A percentile compares a stretch with the other conserved stretches of the same genome.
These are phyloP conservation scores for Ammodramus savannarum DNA, from an alignment of 2,113 vertebrate species.

Conservation along the genomic window DNA sequence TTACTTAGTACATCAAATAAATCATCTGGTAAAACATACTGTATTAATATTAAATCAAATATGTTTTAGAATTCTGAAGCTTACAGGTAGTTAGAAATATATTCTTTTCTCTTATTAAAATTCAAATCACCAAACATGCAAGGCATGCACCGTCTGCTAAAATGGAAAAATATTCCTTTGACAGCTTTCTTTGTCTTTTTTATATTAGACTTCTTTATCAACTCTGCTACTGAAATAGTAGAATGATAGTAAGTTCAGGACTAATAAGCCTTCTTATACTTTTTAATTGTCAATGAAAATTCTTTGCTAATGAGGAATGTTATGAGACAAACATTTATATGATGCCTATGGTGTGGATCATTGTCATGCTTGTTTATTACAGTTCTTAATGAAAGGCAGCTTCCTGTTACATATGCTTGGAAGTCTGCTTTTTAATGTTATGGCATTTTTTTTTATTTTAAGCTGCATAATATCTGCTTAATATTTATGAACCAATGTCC, in stretches of 20 bases:
- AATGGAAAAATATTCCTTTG: neutral
- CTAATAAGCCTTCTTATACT: neutral
- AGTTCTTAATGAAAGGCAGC: conserved; percentile 2
- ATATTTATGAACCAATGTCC: neutral
- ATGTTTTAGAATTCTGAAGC: neutral
- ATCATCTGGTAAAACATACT: conserved; percentile 17
- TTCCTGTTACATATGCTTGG: neutral
- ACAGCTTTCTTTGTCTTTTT: neutral
- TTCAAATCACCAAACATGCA: neutral
- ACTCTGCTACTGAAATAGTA: neutral
- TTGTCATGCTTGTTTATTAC: neutral
- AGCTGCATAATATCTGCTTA: neutral
- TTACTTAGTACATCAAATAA: conserved; percentile 32
- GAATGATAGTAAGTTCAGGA: neutral
- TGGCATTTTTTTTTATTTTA: neutral
- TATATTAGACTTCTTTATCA: neutral
- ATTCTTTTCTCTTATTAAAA: conserved; percentile 28
- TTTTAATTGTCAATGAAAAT: neutral
- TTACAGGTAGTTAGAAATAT: neutral
- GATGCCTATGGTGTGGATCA: neutral
- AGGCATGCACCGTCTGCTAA: neutral
- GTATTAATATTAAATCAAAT: conserved; percentile 54
- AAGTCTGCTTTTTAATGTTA: neutral
- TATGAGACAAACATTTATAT: conserved; percentile 4
- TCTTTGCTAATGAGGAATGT: neutral